Evolutionary conservation across 2,888 invertebrate species (phyloP), one percentile per base, ranked within the genome.

Genomic region (Latheticus oryzae): DNA sequence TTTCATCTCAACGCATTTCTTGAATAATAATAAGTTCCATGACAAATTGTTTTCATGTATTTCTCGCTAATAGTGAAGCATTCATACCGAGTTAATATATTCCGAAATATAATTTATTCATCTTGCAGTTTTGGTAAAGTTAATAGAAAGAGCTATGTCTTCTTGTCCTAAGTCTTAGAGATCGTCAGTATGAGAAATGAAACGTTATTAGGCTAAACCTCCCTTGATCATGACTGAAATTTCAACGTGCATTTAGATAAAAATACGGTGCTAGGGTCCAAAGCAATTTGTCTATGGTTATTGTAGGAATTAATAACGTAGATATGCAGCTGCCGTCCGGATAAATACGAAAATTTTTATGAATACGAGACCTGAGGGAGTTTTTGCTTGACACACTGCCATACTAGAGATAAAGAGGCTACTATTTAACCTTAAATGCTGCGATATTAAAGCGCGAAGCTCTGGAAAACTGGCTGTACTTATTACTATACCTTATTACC

Each of bases 281-380:
- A 43, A 35, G 62, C 57, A 60, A 65, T 65, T 65, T 63, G 60
- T 65, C 65, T 63, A 52, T 48, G 58, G 62, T 65, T 64, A 63
- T 64, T 64, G 61, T 53, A 32, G 35, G 45, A 64, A 64, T 64
- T 65, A 64, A 65, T 64, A 65, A 65, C 62, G 56, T 9, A 61
- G 64, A 64, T 62, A 63, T 65, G 62, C 60, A 66, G 63, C 62
- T 61, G 61, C 55, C 42, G 42, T 24, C 21, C 8, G 51, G 53
- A 52, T 64, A 64, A 65, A 65, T 64, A 61, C 60, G 61, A 60
- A 64, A 60, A 65, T 61, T 63, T 65, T 65, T 62, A 62, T 61
- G 57, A 26, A 59, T 59, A 65, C 54, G 51, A 42, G 52, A 26
- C 65, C 62, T 32, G 16, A 7, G 66, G 65, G 65, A 64, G 32